These are phyloP conservation scores for Australoheros scitulus DNA, from an alignment of 2,113 vertebrate species.

Conservation along the genomic window DNA sequence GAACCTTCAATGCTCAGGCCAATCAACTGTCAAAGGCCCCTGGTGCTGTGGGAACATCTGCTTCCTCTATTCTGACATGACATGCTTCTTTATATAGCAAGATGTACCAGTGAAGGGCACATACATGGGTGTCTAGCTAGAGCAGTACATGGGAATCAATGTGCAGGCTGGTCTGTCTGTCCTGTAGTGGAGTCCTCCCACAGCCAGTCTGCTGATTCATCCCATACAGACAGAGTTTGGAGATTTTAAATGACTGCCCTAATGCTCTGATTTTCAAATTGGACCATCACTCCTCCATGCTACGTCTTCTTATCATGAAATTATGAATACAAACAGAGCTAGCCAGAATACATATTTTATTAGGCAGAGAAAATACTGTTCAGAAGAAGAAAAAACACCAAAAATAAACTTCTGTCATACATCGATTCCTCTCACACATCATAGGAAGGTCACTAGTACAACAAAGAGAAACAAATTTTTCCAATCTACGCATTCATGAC, in stretches of 20 bases:
- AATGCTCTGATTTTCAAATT: neutral
- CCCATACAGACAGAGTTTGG: constrained; percentile 9
- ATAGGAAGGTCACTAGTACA: constrained; percentile 60
- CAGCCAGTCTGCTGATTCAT: constrained; percentile 35
- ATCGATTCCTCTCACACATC: constrained; percentile 46
- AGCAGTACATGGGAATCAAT: constrained; percentile 47
- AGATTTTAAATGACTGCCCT: constrained; percentile 4
- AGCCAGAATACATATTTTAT: constrained; percentile 83
- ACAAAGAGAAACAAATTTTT: constrained; percentile 54
- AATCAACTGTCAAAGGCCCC: constrained; percentile 21
- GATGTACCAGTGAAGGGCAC: constrained; percentile 42
- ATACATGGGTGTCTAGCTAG: neutral
- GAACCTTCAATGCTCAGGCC: constrained; percentile 1
- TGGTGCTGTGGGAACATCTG: constrained; percentile 73
- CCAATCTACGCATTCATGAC: constrained; percentile 19
- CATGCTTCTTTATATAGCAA: constrained; percentile 56
- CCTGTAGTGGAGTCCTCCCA: constrained; percentile 10
- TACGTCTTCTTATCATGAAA: neutral
- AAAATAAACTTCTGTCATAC: constrained; percentile 78
- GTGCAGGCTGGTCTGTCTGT: constrained; percentile 5
- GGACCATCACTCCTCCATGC: neutral
- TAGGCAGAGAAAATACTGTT: constrained; percentile 83
- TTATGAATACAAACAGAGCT: constrained; percentile 39
- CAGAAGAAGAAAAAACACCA: constrained; percentile 75
- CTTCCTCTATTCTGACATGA: constrained; percentile 37